phyloP scores from a whole-genome alignment of 2,888 invertebrate species.

The Sturmia bella region DNA sequence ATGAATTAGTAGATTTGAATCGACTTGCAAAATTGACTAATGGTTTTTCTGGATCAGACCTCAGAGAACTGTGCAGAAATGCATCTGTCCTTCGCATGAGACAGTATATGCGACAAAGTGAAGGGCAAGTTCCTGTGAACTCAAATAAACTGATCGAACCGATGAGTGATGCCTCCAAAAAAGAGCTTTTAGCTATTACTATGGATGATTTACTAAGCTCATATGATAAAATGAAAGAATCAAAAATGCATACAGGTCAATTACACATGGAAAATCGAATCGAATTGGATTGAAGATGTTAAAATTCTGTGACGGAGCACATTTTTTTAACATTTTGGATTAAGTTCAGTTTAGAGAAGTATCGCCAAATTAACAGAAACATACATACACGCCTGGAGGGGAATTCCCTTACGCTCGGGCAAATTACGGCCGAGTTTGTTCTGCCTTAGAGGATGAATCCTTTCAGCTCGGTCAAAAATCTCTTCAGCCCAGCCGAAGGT shows the following conservation, averaged over 20 bases:
- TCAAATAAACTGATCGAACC: conserved; percentile 4
- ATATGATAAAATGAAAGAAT: conserved; percentile 88
- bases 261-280: conserved; percentile 76
- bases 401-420: too few species aligned
- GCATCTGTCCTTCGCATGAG: conserved; percentile 94
- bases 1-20: conserved; percentile 87
- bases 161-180: background rate
- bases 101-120: conserved; percentile 84
- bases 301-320: too few species aligned
- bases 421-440: too few species aligned
- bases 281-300: conserved; percentile 77
- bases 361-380: too few species aligned
- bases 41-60: conserved; percentile 96
- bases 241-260: conserved; percentile 84
- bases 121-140: background rate
- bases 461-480: too few species aligned
- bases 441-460: too few species aligned
- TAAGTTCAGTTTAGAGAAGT: too few species aligned
- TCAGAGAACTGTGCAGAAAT: conserved; percentile 90
- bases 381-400: too few species aligned
- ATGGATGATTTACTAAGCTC: conserved; percentile 91
- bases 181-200: conserved; percentile 86
- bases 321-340: too few species aligned
- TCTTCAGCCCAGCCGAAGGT: too few species aligned
- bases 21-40: conserved; percentile 88